Evolutionary conservation across 2,797 vertebrate species (phyloP).

Genomic region (Avahi laniger): DNA sequence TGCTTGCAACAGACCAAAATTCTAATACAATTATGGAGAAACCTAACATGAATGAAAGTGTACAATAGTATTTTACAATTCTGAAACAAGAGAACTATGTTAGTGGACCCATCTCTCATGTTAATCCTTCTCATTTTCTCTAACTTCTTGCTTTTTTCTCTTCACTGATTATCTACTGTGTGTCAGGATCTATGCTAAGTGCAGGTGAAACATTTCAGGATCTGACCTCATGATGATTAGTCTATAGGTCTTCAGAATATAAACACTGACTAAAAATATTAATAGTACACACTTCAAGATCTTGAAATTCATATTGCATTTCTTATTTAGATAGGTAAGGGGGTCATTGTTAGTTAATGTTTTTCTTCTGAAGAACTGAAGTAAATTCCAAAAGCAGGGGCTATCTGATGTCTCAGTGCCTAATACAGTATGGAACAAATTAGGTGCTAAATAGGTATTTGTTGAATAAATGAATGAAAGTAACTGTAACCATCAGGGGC

Average conservation of each 20-base stretch:
- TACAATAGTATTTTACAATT: not conserved
- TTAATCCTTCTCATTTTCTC: not conserved
- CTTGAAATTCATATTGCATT: not conserved
- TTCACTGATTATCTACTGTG: not conserved
- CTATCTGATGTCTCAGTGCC: not conserved
- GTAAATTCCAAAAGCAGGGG: not conserved
- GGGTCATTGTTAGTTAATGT: not conserved
- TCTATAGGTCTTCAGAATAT: not conserved
- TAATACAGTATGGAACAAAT: not conserved
- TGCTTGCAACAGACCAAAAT: not conserved
- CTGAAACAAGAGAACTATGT: not conserved
- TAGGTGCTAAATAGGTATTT: not conserved
- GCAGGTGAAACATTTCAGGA: not conserved
- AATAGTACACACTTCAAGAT: slow-evolving; percentile 3
- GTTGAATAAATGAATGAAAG: not conserved
- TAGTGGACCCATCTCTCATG: not conserved
- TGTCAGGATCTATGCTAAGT: not conserved
- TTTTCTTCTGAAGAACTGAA: slow-evolving; percentile 38
- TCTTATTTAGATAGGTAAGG: not conserved
- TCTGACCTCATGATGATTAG: not conserved
- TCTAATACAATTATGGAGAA: slow-evolving; percentile 24
- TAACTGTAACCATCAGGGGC: not conserved
- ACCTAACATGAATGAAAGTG: not conserved
- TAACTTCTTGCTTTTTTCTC: not conserved
- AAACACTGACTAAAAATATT: not conserved